phyloP scores from a whole-genome alignment of 2,888 invertebrate species.

The Eudasyphora cyanicolor region DNA sequence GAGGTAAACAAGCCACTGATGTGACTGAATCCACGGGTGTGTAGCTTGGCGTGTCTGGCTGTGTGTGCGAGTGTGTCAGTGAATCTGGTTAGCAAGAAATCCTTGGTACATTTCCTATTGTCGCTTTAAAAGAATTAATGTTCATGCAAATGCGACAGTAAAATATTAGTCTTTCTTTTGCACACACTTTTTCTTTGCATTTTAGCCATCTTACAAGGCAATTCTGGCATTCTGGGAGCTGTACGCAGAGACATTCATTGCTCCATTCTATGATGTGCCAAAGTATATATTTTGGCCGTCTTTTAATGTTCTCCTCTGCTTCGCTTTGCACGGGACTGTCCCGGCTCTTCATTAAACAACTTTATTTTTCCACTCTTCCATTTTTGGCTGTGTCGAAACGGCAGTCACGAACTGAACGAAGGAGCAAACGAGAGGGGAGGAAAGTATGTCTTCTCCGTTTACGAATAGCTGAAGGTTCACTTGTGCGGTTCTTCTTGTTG shows the following conservation, averaged over 20 bases:
- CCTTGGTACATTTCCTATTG: conserved; percentile 53
- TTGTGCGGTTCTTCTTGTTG: conserved; percentile 42
- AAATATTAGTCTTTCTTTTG: conserved; percentile 61
- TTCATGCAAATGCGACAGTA: conserved; percentile 65
- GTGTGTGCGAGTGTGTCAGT: neutral
- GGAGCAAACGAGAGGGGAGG: too few relatives aligned
- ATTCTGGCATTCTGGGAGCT: conserved; percentile 17
- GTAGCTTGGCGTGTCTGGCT: neutral
- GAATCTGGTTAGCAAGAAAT: conserved; percentile 34
- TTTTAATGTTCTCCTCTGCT: conserved; percentile 14
- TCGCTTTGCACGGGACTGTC: conserved; percentile 21
- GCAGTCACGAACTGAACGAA: neutral
- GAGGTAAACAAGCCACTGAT: neutral
- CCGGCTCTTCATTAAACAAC: conserved; percentile 59
- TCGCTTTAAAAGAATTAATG: conserved; percentile 62
- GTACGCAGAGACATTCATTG: conserved; percentile 38
- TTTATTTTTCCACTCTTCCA: conserved; percentile 40
- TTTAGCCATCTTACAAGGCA: conserved; percentile 57
- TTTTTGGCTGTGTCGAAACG: neutral
- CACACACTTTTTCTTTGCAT: conserved; percentile 47
- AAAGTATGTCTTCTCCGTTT: conserved; percentile 54
- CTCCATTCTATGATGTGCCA: conserved; percentile 50
- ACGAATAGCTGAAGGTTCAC: conserved; percentile 45
- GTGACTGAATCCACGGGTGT: neutral
- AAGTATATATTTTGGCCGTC: conserved; percentile 55